Conservation (phyloP, 2,888 invertebrate species). For the Trachelus tabidus region DNA sequence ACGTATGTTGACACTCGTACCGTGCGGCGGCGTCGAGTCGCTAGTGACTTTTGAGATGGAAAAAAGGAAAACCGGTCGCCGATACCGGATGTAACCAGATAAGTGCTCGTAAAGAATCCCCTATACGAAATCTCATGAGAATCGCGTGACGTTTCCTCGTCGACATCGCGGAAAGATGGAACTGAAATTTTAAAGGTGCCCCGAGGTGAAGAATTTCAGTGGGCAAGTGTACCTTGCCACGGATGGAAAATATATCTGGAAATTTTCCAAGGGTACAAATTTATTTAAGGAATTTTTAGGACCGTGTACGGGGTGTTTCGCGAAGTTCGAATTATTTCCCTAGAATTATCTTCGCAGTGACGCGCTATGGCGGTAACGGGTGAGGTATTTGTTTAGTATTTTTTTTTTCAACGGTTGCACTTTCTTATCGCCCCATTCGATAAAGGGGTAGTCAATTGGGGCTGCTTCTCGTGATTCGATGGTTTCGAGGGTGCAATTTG, state of each 20-base stretch:
- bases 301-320: neutral
- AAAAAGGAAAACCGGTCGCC: neutral
- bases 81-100: neutral
- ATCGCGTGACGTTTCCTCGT: neutral
- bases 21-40: neutral
- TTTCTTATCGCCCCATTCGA: neutral
- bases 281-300: neutral
- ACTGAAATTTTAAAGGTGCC: neutral
- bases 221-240: neutral
- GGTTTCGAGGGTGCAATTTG: conserved; percentile 36
- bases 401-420: neutral
- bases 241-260: neutral
- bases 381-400: neutral
- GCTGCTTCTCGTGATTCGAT: neutral
- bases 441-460: neutral
- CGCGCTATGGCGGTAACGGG: no score
- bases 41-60: neutral
- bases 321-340: neutral
- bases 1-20: neutral
- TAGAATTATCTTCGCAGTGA: neutral
- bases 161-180: neutral
- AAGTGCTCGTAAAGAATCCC: conserved; percentile 14
- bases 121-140: neutral
- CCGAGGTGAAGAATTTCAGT: neutral
- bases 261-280: neutral